Base-by-base conservation (phyloP, 2,113 vertebrate species). In the Malurus cyaneus region DNA sequence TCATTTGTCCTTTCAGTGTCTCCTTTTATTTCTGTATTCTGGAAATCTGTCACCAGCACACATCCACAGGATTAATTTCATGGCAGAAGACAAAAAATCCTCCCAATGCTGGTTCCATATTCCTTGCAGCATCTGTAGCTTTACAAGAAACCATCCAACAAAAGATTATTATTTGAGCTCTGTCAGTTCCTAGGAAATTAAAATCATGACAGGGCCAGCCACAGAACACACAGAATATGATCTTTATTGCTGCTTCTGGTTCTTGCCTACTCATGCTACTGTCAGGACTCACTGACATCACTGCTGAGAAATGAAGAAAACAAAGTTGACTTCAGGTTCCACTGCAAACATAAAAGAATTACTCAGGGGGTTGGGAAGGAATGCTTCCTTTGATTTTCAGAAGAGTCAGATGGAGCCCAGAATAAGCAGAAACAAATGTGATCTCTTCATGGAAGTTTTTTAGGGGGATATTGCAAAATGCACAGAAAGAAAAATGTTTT, bases 211-310 rank as follows among this genome's bases (percentile, higher is more conserved):
- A 70, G 81, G 25, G 21, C 34, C 42, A 52, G 42, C 42, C 66
- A 82, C 18, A 81, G 59, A 86, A 62, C 46, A 89, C 66, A 89
- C 4, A 87, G 34, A 82, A 32, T 44, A 47, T n/a, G 14, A 88
- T 80, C 59, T 59, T 46, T n/a, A 24, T 31, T 59, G 62, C 39
- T 96, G 18, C 83, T 91, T 80, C 62, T 57, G 47, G 29, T 44
- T 92, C 84, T 66, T 91, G 70, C 74, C 91, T 93, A 59, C 50
- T 62, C 67, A 39, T 80, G 69, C 80, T 78, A 76, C 72, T 89
- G 89, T 78, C 54, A 82, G 32, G 76, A 28, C 57, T 71, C 79
- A 86, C 23, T 86, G 76, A 49, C 69, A 89, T 81, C 72, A 64
- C 41, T 66, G 34, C 1, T 74, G 73, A 71, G 72, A 85, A 80